Conservation (phyloP, 2,888 invertebrate species). For the Ptilodon capucinus region DNA sequence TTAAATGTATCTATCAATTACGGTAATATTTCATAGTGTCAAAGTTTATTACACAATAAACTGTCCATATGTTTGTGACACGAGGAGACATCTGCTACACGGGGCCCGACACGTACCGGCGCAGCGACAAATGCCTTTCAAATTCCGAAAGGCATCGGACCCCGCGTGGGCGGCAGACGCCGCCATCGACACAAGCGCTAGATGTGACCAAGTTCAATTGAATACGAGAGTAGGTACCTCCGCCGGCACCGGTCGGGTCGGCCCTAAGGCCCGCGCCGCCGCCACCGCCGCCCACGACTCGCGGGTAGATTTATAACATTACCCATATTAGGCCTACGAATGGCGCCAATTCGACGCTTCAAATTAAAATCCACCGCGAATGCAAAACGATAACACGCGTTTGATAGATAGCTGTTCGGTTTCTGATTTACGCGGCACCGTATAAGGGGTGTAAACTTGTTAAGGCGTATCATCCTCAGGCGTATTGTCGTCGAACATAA, state of each 20-base stretch:
- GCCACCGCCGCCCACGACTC: constrained; percentile 59
- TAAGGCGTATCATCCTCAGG: constrained; percentile 37
- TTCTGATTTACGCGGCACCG: constrained; percentile 68
- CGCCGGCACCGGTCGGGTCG: constrained; percentile 38
- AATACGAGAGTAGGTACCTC: constrained; percentile 54
- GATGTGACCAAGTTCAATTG: constrained; percentile 67
- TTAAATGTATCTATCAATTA: constrained; percentile 38
- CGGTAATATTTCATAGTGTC: constrained; percentile 39
- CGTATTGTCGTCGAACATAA: constrained; percentile 24
- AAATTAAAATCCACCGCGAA: constrained; percentile 73
- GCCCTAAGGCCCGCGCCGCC: constrained; percentile 57
- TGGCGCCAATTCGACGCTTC: constrained; percentile 80
- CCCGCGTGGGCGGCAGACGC: constrained; percentile 68
- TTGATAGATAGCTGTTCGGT: constrained; percentile 70
- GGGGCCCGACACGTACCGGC: constrained; percentile 55
- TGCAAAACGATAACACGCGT: constrained; percentile 68
- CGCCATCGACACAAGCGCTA: constrained; percentile 55
- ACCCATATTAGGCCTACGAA: constrained; percentile 78
- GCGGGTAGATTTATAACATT: constrained; percentile 77
- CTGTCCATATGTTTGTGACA: constrained; percentile 54
- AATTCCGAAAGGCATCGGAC: constrained; percentile 68
- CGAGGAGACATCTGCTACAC: constrained; percentile 59
- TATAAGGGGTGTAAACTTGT: constrained; percentile 53
- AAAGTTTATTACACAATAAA: constrained; percentile 65
- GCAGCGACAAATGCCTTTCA: constrained; percentile 77